phyloP scores from a whole-genome alignment of 1,140 invertebrate genomes.

The Mesaphorura yosii region DNA sequence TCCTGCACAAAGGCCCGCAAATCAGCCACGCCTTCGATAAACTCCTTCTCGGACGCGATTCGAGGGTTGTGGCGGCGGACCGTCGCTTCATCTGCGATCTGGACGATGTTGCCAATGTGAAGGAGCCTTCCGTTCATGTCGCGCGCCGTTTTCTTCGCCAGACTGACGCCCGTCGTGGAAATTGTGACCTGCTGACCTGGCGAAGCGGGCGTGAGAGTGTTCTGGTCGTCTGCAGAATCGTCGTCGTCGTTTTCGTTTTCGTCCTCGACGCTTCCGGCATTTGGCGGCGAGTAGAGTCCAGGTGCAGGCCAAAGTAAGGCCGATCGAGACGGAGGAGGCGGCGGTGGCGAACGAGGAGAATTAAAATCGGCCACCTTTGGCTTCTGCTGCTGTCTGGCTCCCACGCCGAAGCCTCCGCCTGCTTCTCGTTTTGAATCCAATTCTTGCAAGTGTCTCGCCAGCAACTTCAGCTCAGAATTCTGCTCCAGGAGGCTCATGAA shows the following conservation, averaged over 20 bases:
- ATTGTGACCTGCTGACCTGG: too few relatives aligned
- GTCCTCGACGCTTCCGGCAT: not conserved
- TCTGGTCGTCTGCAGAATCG: too few relatives aligned
- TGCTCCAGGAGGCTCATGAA: too few relatives aligned
- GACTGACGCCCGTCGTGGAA: not conserved
- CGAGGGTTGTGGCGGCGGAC: not conserved
- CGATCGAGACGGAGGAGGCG: too few relatives aligned
- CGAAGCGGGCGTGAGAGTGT: too few relatives aligned
- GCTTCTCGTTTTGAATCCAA: not conserved
- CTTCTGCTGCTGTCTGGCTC: not conserved
- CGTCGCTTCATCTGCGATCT: not conserved
- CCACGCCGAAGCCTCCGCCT: not conserved
- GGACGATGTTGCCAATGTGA: not conserved
- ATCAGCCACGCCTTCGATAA: not conserved
- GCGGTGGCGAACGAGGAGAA: too few relatives aligned
- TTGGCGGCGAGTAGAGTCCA: not conserved
- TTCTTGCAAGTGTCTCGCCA: not conserved
- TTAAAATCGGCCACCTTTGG: too few relatives aligned
- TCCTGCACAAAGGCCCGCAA: not conserved
- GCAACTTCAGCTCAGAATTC: too few relatives aligned
- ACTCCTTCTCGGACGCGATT: not conserved
- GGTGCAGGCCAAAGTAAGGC: too few relatives aligned
- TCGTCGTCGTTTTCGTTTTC: not conserved
- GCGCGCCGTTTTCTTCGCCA: not conserved
- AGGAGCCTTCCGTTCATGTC: not conserved